These are phyloP conservation scores for Tapirus terrestris DNA, from an alignment of 2,113 vertebrate genomes.

Conservation along the genomic window DNA sequence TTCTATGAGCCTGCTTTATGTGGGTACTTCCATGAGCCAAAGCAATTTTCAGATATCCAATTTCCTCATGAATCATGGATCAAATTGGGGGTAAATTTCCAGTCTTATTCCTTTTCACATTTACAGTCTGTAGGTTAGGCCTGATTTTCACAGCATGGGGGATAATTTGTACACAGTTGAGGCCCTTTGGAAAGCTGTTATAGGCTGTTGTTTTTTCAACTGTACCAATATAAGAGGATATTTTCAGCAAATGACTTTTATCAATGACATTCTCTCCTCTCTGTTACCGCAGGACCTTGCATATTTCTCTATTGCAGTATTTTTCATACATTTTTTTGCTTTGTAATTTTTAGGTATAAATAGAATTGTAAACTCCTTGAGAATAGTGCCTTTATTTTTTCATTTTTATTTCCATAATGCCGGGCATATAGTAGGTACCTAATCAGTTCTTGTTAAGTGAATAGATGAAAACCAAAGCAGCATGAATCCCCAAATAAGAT, in stretches of 20 bases:
- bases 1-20: neutral
- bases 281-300: neutral
- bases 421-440: neutral
- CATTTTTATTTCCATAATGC: neutral
- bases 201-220: neutral
- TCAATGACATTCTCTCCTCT: neutral
- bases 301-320: neutral
- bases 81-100: constrained; percentile 1
- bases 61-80: constrained; percentile 14
- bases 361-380: neutral
- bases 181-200: neutral
- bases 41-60: constrained; percentile 25
- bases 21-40: neutral
- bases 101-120: constrained; percentile 25
- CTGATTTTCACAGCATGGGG: constrained; percentile 47
- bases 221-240: neutral
- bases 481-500: neutral
- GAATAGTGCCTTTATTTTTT: neutral
- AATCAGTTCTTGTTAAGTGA: neutral
- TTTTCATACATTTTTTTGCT: neutral
- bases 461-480: neutral
- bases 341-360: neutral
- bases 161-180: neutral
- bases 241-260: neutral
- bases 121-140: neutral